Evolutionary conservation across 2,888 invertebrate genomes (phyloP).

Genomic region (Nemoura dubitans): DNA sequence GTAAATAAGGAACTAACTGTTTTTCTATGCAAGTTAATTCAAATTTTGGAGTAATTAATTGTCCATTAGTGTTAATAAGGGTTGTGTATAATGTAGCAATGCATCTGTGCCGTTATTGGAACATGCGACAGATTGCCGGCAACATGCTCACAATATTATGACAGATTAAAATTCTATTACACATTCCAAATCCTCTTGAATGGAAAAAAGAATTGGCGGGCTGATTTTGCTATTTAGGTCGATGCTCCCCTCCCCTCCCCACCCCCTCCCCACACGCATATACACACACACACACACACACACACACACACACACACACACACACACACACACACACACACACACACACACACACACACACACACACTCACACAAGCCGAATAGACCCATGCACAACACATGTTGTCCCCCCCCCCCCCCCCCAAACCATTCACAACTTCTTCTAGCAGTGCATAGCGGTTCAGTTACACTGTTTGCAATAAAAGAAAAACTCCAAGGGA

Average conservation of each 20-base stretch:
- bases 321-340: background rate
- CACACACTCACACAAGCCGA: background rate
- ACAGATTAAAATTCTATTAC: constrained; percentile 33
- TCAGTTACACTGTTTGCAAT: background rate
- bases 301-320: too few species aligned
- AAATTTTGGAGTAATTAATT: constrained; percentile 41
- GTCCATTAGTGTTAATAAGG: constrained; percentile 42
- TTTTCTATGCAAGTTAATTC: constrained; percentile 43
- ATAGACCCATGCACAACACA: background rate
- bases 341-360: too few species aligned
- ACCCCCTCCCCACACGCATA: background rate
- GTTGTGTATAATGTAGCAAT: constrained; percentile 30
- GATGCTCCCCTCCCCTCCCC: background rate
- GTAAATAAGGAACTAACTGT: constrained; percentile 42
- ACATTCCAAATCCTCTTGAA: background rate
- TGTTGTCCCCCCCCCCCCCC: background rate
- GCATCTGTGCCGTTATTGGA: constrained; percentile 35
- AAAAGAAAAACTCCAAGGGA: too few species aligned
- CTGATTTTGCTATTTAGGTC: constrained; percentile 22
- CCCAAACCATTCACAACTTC: background rate
- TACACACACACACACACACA: too few species aligned
- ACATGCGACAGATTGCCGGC: constrained; percentile 27
- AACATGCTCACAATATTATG: constrained; percentile 39
- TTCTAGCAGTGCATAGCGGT: background rate
- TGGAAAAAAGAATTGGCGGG: constrained; percentile 19